Evolutionary conservation across 2,888 invertebrate genomes (phyloP), one percentile per base, ranked within the genome.

Genomic region (Herminia tarsipennalis): DNA sequence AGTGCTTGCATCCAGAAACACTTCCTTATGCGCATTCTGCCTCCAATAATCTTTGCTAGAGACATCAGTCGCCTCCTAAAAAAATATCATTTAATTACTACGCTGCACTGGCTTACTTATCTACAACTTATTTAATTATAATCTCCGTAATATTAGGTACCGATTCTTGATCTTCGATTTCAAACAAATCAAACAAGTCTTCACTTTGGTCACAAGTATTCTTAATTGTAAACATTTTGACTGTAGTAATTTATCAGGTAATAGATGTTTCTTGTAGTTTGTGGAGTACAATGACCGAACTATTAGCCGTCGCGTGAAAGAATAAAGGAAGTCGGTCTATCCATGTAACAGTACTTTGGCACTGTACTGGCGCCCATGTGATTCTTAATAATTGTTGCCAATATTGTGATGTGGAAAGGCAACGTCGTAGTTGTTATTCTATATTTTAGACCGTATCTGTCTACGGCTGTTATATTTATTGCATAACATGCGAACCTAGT

Each of bases 1-100:
- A 20, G 83, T 81, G 30, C 93, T 90, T 2, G 93, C 94, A 67
- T 94, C 93, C 62, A 94, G 75, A 39, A 89, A 48, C 34, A 90
- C 84, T 61, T 85, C 87, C 50, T 81, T 81, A 56, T 67, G 73
- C 8, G 66, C 63, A 59, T 66, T 78, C 25, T 76, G 77, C 45
- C 58, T 60, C 88, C 88, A 88, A 52, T 77, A 82, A 38, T 72
- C 67, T 66, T 83, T 86, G 57, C 58, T 64, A 17, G 74, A 67
- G 33, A 78, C 68, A 56, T 88, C 87, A n/a, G 61, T 58, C 52
- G 73, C 74, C 57, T 90, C 88, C 90, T 90, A 78, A 65, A 66
- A 62, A 56, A 44, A 16, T 35, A 44, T 34, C 12, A 56, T 55
- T 56, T 42, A 44, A 39, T 49, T 37, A 37, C 12, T 9, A 24